Percentiles rank a stretch among this genome's conserved stretches.
Evolutionary conservation across 2,113 vertebrate genomes (phyloP).

Genomic region (Eurypyga helias): DNA sequence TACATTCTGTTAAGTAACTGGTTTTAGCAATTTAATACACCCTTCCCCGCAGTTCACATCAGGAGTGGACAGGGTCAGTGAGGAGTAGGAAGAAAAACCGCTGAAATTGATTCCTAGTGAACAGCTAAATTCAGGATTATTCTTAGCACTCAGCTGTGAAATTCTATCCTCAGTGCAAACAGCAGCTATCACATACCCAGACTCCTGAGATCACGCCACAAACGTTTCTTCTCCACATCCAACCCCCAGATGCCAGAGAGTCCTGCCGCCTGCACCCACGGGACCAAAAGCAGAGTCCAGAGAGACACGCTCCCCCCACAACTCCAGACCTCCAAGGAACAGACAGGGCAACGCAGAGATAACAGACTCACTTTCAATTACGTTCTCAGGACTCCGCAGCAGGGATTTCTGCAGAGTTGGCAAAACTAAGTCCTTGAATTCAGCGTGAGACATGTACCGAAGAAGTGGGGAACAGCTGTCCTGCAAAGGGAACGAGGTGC

Average conservation of each 20-base stretch:
- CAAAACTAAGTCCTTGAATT: conserved; percentile 92
- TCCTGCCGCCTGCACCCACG: rapidly evolving
- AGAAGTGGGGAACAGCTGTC: conserved; percentile 87
- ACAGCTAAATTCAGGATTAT: not conserved
- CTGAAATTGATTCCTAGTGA: not conserved
- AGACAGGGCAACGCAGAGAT: not conserved
- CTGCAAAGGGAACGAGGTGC: conserved; percentile 66
- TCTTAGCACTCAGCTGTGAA: conserved; percentile 23
- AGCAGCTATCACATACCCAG: not conserved
- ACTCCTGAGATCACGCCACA: not conserved
- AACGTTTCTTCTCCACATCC: not conserved
- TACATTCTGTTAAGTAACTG: not conserved
- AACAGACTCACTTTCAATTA: conserved; percentile 88
- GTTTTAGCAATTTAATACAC: not conserved
- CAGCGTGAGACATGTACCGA: conserved; percentile 87
- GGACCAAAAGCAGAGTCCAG: not conserved
- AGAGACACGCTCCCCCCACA: not conserved
- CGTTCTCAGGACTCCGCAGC: conserved; percentile 94
- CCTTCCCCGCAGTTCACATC: not conserved
- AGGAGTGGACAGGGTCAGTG: not conserved
- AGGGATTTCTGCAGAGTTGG: conserved; percentile 93
- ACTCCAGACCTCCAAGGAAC: not conserved
- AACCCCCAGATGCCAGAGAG: not conserved
- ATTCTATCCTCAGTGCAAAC: not conserved
- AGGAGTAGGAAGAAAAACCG: not conserved